Evolutionary conservation across 2,797 vertebrate genomes (phyloP), one percentile per base, ranked within the genome.

Genomic region (Enteromius treurensis): DNA sequence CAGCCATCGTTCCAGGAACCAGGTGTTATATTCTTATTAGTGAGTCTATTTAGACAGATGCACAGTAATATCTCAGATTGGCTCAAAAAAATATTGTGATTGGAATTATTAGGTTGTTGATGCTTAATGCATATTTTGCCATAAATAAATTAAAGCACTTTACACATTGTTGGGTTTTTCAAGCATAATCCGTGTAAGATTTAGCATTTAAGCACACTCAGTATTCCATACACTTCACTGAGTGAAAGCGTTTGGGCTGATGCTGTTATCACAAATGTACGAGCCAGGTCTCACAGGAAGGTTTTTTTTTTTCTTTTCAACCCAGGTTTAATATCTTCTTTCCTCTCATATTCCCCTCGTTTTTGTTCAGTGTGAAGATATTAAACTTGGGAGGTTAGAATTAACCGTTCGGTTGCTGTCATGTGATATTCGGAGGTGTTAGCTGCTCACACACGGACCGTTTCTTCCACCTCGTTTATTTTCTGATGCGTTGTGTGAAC

Each of bases 381-480:
- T 32, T 53, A 60, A 77, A 83, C 23, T 75, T 68, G 2, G 45
- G 29, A 60, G 13, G 29, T 40, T 34, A 37, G 17, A 77, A 45
- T 60, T 47, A 71, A 67, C 37, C 42, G 14, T 84, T 86, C 84
- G 42, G 62, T 14, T 77, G 53, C 60, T 71, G 26, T 58, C 19
- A 67, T 70, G 7, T 68, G 55, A 53, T 17, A 76, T 71, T 71
- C 67, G 14, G 26, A 65, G 42, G 64, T 77, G 51, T 74, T 32
- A 51, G 58, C 55, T 55, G 42, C 65, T 62, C 23, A 37, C 40
- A 26, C 32, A 40, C 19, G 5, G 8, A 60, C 11, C 51, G 3
- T 21, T 69, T 21, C 51, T 81, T 79, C 60, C 58, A 29, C 58
- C 29, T 69, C 40, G 49, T 68, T 74, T 79, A 40, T 84, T 85